Base-by-base conservation (phyloP, 2,797 vertebrate species). In the Tachyglossus aculeatus region DNA sequence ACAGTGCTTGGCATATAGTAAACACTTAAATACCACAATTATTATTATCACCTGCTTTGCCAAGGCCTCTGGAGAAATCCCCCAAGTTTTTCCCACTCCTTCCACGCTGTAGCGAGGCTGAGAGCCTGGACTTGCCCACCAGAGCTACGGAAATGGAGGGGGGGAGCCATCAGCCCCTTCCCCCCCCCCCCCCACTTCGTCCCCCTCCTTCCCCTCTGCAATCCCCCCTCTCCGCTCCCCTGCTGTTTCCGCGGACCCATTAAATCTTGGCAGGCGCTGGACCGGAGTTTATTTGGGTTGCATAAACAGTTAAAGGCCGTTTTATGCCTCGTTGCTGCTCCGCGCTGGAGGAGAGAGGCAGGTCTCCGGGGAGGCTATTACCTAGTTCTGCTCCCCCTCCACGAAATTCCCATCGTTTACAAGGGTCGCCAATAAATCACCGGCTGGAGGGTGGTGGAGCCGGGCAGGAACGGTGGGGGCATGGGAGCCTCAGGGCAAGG, bases 271-370 rank as follows among this genome's bases (percentile, higher is more conserved):
- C 61, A 83, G 67, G n/a, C 43, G 58, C 55, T 15, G 24, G 44
- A 81, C 55, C 31, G 66, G 73, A 58, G 27, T 66, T 79, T 77
- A 65, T 77, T 66, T 77, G 62, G 59, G 52, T 70, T 77, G 44
- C 75, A 59, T 65, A 78, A 84, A 78, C 55, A 77, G 52, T 66
- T 54, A 60, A 67, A 58, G 44, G 24, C 67, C 44, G 25, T 77
- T 75, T 81, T 75, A 67, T 79, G 75, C 70, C 63, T 82, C 74
- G 34, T 71, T 83, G 71, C 58, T 68, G 55, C 27, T 47, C 47
- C 37, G 34, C 53, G 45, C 54, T 66, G 57, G 58, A 75, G 58
- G 65, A 29, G 74, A 63, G 24, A 64, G 55, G 71, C 45, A 56
- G 39, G 37, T 44, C 78, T 39, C 57, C 25, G 55, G 73, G 48